Percentiles rank a stretch among this genome's conserved stretches.
Conservation (phyloP, 1,140 invertebrate genomes). For the Pseudomyrmex pallidus region DNA sequence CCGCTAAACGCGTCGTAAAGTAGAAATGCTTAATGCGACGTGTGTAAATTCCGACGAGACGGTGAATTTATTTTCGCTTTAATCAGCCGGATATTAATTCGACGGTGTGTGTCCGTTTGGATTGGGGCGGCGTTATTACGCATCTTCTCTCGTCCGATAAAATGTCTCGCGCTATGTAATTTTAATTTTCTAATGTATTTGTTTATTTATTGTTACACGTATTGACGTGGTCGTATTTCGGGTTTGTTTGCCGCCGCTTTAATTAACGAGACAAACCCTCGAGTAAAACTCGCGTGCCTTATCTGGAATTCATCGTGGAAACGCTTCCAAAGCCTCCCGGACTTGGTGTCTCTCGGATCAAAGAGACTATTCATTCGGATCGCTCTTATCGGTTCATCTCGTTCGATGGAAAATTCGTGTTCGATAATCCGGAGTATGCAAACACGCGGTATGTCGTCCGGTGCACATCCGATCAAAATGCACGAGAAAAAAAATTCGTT, state of each 20-base stretch:
- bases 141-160: neutral
- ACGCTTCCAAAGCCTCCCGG: neutral
- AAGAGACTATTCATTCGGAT: neutral
- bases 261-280: neutral
- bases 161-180: neutral
- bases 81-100: neutral
- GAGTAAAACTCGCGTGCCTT: neutral
- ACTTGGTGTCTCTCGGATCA: neutral
- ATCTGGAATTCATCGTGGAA: neutral
- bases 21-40: neutral
- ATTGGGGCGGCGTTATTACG: neutral
- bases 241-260: neutral
- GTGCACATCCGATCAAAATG: too few relatives aligned
- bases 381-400: neutral
- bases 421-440: neutral
- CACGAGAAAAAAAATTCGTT: too few relatives aligned
- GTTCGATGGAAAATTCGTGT: neutral
- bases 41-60: constrained; percentile 5
- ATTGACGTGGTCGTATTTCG: neutral
- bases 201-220: neutral
- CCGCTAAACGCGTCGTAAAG: constrained; percentile 16
- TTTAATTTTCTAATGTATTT: constrained; percentile 16
- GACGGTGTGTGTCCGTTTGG: neutral
- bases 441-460: neutral
- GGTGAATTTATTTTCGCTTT: constrained; percentile 6